These are phyloP conservation scores for Progne subis DNA, from an alignment of 2,113 vertebrate genomes.

Conservation along the genomic window DNA sequence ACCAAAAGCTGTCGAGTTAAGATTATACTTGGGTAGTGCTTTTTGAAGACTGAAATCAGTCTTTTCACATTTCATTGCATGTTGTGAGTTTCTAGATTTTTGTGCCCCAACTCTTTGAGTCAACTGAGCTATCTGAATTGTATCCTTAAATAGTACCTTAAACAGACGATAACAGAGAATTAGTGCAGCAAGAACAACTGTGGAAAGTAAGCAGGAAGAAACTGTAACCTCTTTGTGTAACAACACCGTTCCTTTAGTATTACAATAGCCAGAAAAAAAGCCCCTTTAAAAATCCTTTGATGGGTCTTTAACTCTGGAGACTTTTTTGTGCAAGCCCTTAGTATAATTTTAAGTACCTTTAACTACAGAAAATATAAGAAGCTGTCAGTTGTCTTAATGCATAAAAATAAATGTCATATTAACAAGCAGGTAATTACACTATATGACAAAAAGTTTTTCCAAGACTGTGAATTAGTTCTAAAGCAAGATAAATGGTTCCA, in stretches of 20 bases:
- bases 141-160: background rate
- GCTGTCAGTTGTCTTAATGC: background rate
- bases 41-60: background rate
- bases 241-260: background rate
- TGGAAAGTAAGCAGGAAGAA: background rate
- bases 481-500: background rate
- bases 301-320: background rate
- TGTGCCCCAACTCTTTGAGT: background rate
- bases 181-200: background rate
- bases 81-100: background rate
- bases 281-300: background rate
- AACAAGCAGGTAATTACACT: background rate
- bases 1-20: background rate
- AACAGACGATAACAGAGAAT: background rate
- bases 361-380: background rate
- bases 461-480: background rate
- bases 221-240: background rate
- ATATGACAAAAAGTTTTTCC: background rate
- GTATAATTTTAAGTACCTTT: background rate
- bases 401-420: conserved; percentile 2
- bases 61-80: background rate
- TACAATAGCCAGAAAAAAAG: background rate
- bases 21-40: background rate
- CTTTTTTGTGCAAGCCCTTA: background rate
- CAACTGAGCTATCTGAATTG: background rate